Conservation (phyloP, 2,113 vertebrate genomes). For the Oreochromis spilurus region DNA sequence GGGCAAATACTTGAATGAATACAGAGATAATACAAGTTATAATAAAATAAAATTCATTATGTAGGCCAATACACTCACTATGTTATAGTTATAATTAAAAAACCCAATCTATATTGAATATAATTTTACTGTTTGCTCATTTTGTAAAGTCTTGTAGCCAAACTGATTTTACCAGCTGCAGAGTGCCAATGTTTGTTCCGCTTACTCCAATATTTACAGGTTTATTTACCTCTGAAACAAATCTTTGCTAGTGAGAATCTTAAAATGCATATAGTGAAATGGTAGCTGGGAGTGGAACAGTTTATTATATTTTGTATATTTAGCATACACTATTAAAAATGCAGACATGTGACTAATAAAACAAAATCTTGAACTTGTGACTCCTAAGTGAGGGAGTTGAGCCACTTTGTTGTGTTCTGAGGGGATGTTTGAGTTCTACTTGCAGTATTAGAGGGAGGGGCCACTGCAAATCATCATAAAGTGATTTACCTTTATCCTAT, state of each 20-base stretch:
- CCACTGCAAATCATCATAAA: background rate
- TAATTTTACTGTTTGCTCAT: background rate
- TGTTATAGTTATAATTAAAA: background rate
- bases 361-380: background rate
- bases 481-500: background rate
- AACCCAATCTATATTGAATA: background rate
- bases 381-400: background rate
- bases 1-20: background rate
- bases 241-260: background rate
- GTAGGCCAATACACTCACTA: background rate
- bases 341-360: background rate
- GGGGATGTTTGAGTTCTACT: background rate
- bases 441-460: background rate
- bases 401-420: background rate
- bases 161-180: background rate
- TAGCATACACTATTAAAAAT: background rate
- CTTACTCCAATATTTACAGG: background rate
- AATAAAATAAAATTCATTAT: background rate
- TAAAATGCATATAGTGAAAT: background rate
- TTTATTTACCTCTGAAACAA: background rate
- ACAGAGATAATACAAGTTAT: background rate
- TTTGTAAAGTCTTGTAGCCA: background rate
- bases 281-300: background rate
- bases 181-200: background rate
- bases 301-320: background rate